These are phyloP conservation scores for Odocoileus virginianus DNA, from an alignment of 2,113 vertebrate genomes.

Conservation along the genomic window DNA sequence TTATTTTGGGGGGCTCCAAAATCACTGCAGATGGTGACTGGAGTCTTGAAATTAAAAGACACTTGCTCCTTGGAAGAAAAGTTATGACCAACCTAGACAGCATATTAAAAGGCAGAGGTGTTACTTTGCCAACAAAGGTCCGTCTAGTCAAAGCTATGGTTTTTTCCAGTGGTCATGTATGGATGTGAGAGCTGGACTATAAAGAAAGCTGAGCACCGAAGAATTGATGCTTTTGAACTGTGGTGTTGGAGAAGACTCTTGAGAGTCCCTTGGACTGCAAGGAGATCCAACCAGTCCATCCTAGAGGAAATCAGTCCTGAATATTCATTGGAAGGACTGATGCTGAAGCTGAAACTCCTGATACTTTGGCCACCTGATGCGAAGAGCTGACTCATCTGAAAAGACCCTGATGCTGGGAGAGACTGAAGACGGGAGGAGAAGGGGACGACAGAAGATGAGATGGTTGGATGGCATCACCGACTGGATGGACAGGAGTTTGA, in stretches of 20 bases:
- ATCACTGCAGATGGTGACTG: background rate
- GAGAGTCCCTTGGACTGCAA: background rate
- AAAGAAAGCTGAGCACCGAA: background rate
- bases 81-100: background rate
- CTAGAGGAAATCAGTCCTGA: background rate
- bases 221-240: background rate
- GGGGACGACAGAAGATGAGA: background rate
- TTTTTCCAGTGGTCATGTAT: background rate
- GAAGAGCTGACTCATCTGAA: background rate
- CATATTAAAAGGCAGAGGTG: background rate
- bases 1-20: background rate
- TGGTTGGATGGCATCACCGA: background rate
- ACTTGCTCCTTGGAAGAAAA: background rate
- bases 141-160: background rate
- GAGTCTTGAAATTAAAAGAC: background rate
- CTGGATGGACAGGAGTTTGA: background rate
- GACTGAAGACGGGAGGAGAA: accelerated
- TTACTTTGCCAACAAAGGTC: background rate
- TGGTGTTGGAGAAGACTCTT: background rate
- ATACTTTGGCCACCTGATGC: background rate
- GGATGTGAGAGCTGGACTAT: background rate
- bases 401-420: background rate
- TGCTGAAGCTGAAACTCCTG: background rate
- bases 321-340: background rate
- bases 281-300: background rate